Evolutionary conservation across 2,888 invertebrate genomes (phyloP).

Genomic region (Lycaena phlaeas): DNA sequence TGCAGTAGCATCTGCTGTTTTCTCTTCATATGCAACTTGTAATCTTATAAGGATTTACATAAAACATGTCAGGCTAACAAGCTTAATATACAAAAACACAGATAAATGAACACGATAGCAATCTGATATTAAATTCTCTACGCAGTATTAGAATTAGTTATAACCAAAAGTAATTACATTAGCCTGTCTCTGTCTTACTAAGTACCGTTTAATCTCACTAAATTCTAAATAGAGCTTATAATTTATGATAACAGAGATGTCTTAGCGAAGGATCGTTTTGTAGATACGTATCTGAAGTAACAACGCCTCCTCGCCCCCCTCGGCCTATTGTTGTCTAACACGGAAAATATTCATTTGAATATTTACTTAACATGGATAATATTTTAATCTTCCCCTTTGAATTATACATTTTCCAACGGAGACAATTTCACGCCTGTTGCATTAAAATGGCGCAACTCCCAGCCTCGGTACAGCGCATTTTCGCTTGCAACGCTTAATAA

Average conservation of each 20-base stretch:
- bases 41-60: too few relatives aligned
- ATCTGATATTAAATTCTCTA: too few relatives aligned
- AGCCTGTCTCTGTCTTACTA: conserved; percentile 25
- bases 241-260: conserved; percentile 67
- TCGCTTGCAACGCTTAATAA: conserved; percentile 24
- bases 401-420: conserved; percentile 72
- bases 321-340: conserved; percentile 71
- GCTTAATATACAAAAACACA: too few relatives aligned
- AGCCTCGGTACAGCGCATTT: conserved; percentile 35
- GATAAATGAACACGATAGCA: too few relatives aligned
- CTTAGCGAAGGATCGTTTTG: conserved; percentile 67
- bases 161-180: conserved; percentile 10
- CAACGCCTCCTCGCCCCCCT: conserved; percentile 60
- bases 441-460: conserved; percentile 43
- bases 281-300: conserved; percentile 72
- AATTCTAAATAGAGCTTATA: conserved; percentile 66
- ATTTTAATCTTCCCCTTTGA: conserved; percentile 75
- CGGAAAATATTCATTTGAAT: conserved; percentile 75
- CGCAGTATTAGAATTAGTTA: too few relatives aligned
- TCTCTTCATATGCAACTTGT: too few relatives aligned
- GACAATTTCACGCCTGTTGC: conserved; percentile 65
- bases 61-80: too few relatives aligned
- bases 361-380: conserved; percentile 75
- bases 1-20: too few relatives aligned
- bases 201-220: conserved; percentile 55